Base-by-base conservation (phyloP, 1,140 invertebrate species). In the Drosophila rufa region DNA sequence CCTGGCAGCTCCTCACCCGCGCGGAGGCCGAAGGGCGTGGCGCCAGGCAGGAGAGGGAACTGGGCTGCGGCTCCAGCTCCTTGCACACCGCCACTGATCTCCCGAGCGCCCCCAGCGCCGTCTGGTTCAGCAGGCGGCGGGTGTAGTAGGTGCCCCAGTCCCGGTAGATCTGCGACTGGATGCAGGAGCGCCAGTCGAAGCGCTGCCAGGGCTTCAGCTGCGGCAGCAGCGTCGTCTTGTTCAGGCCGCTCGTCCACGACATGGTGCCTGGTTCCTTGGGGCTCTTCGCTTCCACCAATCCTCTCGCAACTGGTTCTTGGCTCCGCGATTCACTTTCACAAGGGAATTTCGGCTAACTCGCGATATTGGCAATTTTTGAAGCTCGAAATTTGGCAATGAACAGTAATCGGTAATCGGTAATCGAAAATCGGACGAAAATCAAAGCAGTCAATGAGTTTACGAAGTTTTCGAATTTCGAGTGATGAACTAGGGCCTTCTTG, bases 91-190 rank as follows among this genome's bases (percentile, higher is more conserved):
- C 8, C 8, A 80, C 15, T 4, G 83, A 51, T 6, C 33, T n/a
- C 0, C 15, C 43, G 2, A 69, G 59, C 1, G 33, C 56, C 2
- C 66, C 38, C 38, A 86, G 38, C 0, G 84, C 80, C 38, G 46
- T 56, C 14, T 45, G 30, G 15, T 59, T 27, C 25, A 45, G 61
- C 42, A 48, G 27, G 17, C 62, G 69, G 0, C 43, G 48, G 8
- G 11, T n/a, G 38, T 84, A 84, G 50, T 58, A 80, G n/a, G 50
- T 45, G 12, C 64, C 83, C 83, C 83, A 86, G 12, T 80, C 71
- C 33, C 38, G 46, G n/a, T 69, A 77, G 30, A 86, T 47, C 1
- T 53, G 38, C 42, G 83, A 15, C 55, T 82, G 75, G 0, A 42
- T 17, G 30, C 67, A 73, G 7, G 22, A 4, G 0, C 45, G 33